Evolutionary conservation across 2,113 vertebrate species (phyloP), one percentile per base, ranked within the genome.

Genomic region (Rhodinocichla rosea): DNA sequence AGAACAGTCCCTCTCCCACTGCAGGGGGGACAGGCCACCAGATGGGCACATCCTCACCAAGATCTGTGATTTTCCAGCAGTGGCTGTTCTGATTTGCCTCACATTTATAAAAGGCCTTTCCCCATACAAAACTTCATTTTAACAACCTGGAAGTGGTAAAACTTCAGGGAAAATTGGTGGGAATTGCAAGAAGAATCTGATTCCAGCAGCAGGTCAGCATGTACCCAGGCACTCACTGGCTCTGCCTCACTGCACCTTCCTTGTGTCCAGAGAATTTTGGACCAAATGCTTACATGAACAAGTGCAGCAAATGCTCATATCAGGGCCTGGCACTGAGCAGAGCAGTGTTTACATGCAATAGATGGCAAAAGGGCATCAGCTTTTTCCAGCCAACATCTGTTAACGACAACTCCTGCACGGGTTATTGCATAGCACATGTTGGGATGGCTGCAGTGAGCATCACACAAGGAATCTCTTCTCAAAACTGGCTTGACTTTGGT

Each of bases 81-180:
- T 9, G 7, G 7, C 21, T 50, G 7, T 52, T 88, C 59, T 28
- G 47, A 47, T 70, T 67, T 2, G 0, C 35, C 28, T 74, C 30
- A 35, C 2, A 0, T 52, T 89, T 44, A 28, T 42, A 32, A 75
- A 59, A 76, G 37, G 24, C 32, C 6, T 30, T 45, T 78, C 9
- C 27, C 9, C 62, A 3, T 16, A 35, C 4, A 42, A 33, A 75
- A 44, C 9, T 55, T 6, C 21, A 28, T 79, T 75, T 30, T 52
- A 40, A 13, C n/a, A 44, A 13, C 7, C 1, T 49, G 17, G 7
- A 2, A 35, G 20, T 0, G 0, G 20, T 18, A n/a, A 87, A 39
- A 49, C 11, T 91, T 42, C 21, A 26, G 12, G 18, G 18, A 3
- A 78, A 57, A 50, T 4, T 13, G 23, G 33, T 67, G n/a, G 26